Evolutionary conservation across 2,113 vertebrate species (phyloP).

Genomic region (Hemichromis elongatus): DNA sequence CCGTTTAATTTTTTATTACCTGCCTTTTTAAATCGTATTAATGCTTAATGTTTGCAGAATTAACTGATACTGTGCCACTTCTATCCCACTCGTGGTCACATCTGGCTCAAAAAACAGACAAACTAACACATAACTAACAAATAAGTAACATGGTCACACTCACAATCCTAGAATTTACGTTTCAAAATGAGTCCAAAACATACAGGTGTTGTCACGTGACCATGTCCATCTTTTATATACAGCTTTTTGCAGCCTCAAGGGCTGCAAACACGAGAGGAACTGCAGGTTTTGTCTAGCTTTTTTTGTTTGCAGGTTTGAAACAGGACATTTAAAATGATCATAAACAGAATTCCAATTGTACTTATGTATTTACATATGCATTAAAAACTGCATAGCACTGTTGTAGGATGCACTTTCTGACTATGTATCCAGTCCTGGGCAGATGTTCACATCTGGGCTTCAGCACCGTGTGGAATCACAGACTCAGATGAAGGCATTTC

Average conservation of each 20-base stretch:
- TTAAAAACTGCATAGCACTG: not conserved
- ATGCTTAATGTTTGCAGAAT: not conserved
- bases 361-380: rapidly evolving
- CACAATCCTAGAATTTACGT: not conserved
- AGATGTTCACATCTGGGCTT: conserved; percentile 27
- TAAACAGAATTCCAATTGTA: not conserved
- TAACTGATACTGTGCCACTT: not conserved
- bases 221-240: not conserved
- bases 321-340: rapidly evolving
- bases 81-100: not conserved
- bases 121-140: not conserved
- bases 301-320: not conserved
- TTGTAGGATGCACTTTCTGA: not conserved
- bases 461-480: not conserved
- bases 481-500: conserved; percentile 36
- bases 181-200: not conserved
- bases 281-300: not conserved
- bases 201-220: not conserved
- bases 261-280: not conserved
- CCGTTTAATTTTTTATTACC: not conserved
- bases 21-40: not conserved
- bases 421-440: not conserved
- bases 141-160: rapidly evolving
- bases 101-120: not conserved
- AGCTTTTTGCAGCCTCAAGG: rapidly evolving